These are phyloP conservation scores for Turritopsis rubra DNA, from an alignment of 30 jellyfish, hydroid and myxozoan species.

Conservation along the genomic window DNA sequence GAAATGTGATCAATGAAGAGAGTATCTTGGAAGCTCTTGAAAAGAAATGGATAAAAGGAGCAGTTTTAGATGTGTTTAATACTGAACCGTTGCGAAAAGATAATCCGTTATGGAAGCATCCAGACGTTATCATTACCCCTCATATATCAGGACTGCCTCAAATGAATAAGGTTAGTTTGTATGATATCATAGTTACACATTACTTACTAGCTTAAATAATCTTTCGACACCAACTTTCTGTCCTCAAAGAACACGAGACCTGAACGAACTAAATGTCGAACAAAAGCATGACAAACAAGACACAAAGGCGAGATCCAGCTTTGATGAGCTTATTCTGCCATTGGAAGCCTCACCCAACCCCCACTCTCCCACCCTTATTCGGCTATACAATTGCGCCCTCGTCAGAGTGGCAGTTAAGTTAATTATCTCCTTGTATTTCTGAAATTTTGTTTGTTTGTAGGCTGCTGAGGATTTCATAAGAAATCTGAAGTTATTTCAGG, in stretches of 20 bases:
- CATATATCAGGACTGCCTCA: constrained; percentile 59
- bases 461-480: constrained; percentile 31
- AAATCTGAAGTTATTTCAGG: constrained; percentile 16
- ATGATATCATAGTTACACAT: no score
- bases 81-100: constrained; percentile 57
- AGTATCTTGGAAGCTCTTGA: constrained; percentile 57
- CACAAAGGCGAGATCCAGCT: no score
- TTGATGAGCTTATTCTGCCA: no score
- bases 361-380: no score
- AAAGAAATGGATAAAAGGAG: constrained; percentile 55
- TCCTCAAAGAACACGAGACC: no score
- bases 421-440: not conserved
- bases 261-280: no score
- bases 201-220: not conserved
- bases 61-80: constrained; percentile 75
- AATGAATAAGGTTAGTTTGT: constrained; percentile 29
- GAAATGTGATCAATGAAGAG: constrained; percentile 49
- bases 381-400: no score
- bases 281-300: no score
- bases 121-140: constrained; percentile 62
- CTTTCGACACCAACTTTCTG: no score
- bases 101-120: constrained; percentile 52
- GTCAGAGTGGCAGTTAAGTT: no score
- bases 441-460: not conserved
- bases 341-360: no score